phyloP scores from a whole-genome alignment of 2,888 invertebrate genomes.

The Byasa hedistus region DNA sequence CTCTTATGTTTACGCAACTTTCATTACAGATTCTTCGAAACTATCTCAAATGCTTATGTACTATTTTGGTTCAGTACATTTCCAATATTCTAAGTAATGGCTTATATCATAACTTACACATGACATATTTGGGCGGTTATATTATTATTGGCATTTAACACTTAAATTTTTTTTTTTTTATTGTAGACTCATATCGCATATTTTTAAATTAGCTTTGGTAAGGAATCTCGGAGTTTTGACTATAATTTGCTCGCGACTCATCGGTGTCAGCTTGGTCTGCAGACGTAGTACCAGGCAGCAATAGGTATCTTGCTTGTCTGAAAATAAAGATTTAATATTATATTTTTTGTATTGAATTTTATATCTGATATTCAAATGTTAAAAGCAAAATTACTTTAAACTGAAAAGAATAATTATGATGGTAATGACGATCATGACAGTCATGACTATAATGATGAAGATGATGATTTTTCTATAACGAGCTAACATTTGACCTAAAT shows the following conservation, averaged over 20 bases:
- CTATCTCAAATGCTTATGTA: background rate
- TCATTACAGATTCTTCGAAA: background rate
- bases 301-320: slow-evolving; percentile 61
- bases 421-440: too few species aligned
- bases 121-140: background rate
- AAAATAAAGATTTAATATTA: slow-evolving; percentile 27
- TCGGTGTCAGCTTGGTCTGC: slow-evolving; percentile 27
- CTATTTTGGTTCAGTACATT: background rate
- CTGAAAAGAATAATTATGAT: background rate
- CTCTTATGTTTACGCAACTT: too few species aligned
- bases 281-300: slow-evolving; percentile 53
- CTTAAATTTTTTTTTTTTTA: too few species aligned
- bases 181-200: too few species aligned
- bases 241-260: slow-evolving; percentile 31
- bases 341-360: background rate
- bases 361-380: background rate
- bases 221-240: slow-evolving; percentile 37
- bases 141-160: background rate
- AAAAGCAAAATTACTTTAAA: background rate
- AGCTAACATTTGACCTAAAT: too few species aligned
- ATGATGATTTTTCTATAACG: too few species aligned
- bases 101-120: too few species aligned
- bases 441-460: too few species aligned
- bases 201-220: slow-evolving; percentile 41
- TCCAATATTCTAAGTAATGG: background rate